Percentiles rank a stretch among this genome's conserved stretches.
phyloP scores from a whole-genome alignment of 1,140 invertebrate genomes.

The Solen grandis region DNA sequence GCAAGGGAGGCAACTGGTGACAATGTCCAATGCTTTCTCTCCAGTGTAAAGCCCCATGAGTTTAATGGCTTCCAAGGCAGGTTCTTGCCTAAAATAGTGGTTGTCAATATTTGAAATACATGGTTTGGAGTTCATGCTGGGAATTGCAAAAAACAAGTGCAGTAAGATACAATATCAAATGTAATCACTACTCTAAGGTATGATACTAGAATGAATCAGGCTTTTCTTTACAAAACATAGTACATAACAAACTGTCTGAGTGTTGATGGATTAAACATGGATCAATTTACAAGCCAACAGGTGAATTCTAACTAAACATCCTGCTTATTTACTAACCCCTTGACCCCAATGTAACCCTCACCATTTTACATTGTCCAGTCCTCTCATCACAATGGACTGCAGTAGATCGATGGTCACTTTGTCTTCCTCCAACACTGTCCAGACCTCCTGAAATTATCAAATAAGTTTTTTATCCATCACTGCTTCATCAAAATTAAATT shows the following conservation, averaged over 20 bases:
- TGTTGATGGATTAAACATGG: too few relatives aligned
- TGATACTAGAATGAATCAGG: neutral
- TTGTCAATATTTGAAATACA: too few relatives aligned
- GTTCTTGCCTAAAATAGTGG: slow-evolving; percentile 39
- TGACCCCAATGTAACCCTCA: too few relatives aligned
- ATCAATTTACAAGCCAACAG: too few relatives aligned
- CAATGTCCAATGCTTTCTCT: slow-evolving; percentile 18
- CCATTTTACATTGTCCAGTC: slow-evolving; percentile 11
- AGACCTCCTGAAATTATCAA: slow-evolving; percentile 37
- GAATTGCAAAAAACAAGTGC: too few relatives aligned
- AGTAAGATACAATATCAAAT: neutral
- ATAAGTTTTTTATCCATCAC: neutral
- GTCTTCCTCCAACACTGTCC: slow-evolving; percentile 37
- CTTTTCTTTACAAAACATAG: neutral
- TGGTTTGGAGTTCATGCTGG: too few relatives aligned
- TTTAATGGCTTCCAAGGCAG: slow-evolving; percentile 9
- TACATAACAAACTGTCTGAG: too few relatives aligned
- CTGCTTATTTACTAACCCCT: too few relatives aligned
- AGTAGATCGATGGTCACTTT: slow-evolving; percentile 24
- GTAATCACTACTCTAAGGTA: neutral
- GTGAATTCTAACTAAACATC: too few relatives aligned
- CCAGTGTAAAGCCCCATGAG: slow-evolving; percentile 28
- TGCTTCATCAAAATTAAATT: neutral
- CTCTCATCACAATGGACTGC: slow-evolving; percentile 8
- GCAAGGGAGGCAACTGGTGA: slow-evolving; percentile 44